These are phyloP conservation scores for Meloidogyne chitwoodi DNA, from an alignment of 1,140 invertebrate genomes.

Conservation along the genomic window DNA sequence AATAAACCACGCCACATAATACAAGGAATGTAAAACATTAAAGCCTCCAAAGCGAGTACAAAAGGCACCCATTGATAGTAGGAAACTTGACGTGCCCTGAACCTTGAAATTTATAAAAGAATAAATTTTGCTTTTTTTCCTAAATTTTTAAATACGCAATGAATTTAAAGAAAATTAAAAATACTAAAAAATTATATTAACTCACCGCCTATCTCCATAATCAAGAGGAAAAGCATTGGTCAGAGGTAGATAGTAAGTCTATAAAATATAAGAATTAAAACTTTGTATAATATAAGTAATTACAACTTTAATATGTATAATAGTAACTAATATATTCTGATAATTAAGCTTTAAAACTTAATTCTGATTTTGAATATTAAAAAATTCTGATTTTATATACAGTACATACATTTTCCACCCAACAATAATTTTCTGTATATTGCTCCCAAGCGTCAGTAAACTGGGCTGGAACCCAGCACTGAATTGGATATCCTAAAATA, in stretches of 20 bases:
- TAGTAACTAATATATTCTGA: neutral
- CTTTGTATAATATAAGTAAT: neutral
- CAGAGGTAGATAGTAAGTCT: conserved; percentile 57
- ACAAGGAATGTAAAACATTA: conserved; percentile 64
- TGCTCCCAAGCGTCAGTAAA: conserved; percentile 61
- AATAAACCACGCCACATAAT: conserved; percentile 63
- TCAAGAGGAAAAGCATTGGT: conserved; percentile 59
- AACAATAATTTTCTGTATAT: conserved; percentile 59
- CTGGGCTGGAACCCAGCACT: conserved; percentile 60
- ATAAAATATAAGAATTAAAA: neutral
- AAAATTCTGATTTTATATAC: neutral
- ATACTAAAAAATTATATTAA: neutral
- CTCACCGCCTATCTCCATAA: conserved; percentile 56
- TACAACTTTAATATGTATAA: neutral
- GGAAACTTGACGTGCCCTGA: conserved; percentile 54
- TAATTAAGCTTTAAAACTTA: neutral
- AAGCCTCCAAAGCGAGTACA: conserved; percentile 64
- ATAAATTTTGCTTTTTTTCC: neutral
- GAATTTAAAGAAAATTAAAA: neutral
- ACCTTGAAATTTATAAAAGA: conserved; percentile 30
- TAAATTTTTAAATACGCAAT: neutral
- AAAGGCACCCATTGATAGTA: conserved; percentile 65
- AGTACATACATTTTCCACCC: conserved; percentile 55
- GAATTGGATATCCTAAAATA: conserved; percentile 54
- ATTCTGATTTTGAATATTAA: neutral